These are phyloP conservation scores for Anabacerthia variegaticeps DNA, from an alignment of 2,797 vertebrate genomes.

Conservation along the genomic window DNA sequence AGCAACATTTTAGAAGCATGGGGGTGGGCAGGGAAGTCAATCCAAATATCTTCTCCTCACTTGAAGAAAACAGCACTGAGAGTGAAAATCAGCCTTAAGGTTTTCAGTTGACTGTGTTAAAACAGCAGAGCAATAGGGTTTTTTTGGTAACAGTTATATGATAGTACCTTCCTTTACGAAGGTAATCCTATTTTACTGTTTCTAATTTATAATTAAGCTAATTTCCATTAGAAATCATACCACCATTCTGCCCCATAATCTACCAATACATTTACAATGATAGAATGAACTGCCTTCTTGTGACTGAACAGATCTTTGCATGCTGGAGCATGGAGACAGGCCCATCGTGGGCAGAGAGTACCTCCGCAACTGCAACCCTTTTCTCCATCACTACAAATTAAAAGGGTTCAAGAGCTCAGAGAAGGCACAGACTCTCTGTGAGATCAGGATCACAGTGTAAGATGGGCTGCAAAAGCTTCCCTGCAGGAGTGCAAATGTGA, in stretches of 20 bases:
- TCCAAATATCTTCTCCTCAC: background rate
- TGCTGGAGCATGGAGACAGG: background rate
- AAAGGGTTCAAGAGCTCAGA: background rate
- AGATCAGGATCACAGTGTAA: fast-evolving
- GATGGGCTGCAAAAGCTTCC: background rate
- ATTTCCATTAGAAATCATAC: background rate
- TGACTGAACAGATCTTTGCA: background rate
- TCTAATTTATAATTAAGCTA: background rate
- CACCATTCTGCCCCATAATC: background rate
- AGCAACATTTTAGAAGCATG: background rate
- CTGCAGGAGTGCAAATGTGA: background rate
- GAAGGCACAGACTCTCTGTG: background rate
- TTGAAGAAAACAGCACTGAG: background rate
- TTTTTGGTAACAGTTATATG: background rate
- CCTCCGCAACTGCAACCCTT: background rate
- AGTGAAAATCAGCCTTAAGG: background rate
- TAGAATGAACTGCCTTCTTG: background rate
- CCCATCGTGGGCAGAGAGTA: background rate
- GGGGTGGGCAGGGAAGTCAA: background rate
- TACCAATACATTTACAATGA: background rate
- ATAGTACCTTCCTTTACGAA: background rate
- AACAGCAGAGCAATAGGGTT: background rate
- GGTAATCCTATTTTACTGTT: background rate
- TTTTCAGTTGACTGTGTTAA: background rate
- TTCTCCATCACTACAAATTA: background rate